These are phyloP conservation scores for Drosophila cognata DNA, from an alignment of 2,888 invertebrate genomes.

Conservation along the genomic window DNA sequence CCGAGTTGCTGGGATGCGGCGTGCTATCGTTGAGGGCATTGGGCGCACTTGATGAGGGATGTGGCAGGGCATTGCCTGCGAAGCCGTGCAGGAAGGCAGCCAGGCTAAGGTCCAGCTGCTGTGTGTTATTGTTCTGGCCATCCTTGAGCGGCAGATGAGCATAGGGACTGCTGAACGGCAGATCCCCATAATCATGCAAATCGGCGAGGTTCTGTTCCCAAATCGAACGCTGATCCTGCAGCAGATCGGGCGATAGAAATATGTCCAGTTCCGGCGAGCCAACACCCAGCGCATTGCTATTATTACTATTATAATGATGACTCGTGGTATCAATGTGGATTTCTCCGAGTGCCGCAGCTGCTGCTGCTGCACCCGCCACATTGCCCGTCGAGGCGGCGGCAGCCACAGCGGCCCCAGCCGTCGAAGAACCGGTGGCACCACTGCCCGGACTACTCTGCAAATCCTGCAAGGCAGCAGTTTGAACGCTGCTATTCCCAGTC, in stretches of 20 bases:
- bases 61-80: conserved; percentile 24
- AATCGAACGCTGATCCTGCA: conserved; percentile 85
- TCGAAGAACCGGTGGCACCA: conserved; percentile 9
- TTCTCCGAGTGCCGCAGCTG: conserved; percentile 48
- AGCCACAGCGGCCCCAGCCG: conserved; percentile 18
- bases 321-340: conserved; percentile 63
- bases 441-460: conserved; percentile 61
- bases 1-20: conserved; percentile 74
- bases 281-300: conserved; percentile 23
- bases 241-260: conserved; percentile 83
- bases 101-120: conserved; percentile 72
- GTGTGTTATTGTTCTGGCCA: conserved; percentile 83
- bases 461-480: conserved; percentile 82
- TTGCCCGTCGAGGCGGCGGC: conserved; percentile 13
- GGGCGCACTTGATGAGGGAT: conserved; percentile 28
- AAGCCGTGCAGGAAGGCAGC: conserved; percentile 74
- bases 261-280: conserved; percentile 71
- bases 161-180: conserved; percentile 75
- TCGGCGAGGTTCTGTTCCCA: conserved; percentile 87
- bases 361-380: conserved; percentile 36
- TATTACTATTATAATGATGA: conserved; percentile 1
- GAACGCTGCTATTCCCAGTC: conserved; percentile 72
- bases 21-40: conserved; percentile 79
- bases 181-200: conserved; percentile 86
- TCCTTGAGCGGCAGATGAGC: conserved; percentile 83